Percentiles rank a stretch among this genome's conserved stretches.
Conservation (phyloP, 2,797 vertebrate genomes). For the Lithobates sylvaticus region DNA sequence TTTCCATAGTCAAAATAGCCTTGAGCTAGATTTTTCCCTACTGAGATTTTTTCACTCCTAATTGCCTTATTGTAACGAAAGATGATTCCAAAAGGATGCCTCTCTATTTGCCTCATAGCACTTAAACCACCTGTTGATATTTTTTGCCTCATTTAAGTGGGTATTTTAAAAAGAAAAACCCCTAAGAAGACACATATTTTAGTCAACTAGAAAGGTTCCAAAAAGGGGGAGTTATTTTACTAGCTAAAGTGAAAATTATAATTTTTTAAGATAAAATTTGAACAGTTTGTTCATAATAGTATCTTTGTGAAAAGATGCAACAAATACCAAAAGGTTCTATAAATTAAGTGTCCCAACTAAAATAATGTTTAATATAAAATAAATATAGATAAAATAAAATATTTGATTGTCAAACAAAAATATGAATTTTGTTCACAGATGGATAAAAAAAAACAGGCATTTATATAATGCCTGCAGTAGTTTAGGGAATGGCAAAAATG, state of each 20-base stretch:
- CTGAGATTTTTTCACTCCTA: slow-evolving; percentile 53
- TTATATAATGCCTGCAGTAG: too few relatives aligned
- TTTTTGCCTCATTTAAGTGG: slow-evolving; percentile 20
- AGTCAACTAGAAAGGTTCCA: not conserved
- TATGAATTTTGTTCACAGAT: too few relatives aligned
- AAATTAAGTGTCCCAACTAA: too few relatives aligned
- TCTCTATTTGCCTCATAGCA: slow-evolving; percentile 50
- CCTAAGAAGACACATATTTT: slow-evolving; percentile 19
- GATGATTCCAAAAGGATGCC: slow-evolving; percentile 39
- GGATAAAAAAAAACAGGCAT: too few relatives aligned
- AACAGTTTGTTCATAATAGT: not conserved
- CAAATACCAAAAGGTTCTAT: not conserved
- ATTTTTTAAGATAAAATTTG: not conserved
- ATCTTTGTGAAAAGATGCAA: not conserved
- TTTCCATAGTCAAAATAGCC: slow-evolving; percentile 50
- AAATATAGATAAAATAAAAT: too few relatives aligned
- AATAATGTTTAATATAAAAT: too few relatives aligned
- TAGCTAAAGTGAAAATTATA: not conserved
- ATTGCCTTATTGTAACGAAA: slow-evolving; percentile 57
- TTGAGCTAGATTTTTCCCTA: slow-evolving; percentile 50
- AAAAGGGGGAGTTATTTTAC: not conserved
- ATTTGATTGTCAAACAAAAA: too few relatives aligned
- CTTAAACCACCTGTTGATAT: slow-evolving; percentile 58
- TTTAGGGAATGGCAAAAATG: too few relatives aligned
- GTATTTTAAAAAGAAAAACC: slow-evolving; percentile 38